Evolutionary conservation across 2,113 vertebrate species (phyloP).

Genomic region (Serinus canaria): DNA sequence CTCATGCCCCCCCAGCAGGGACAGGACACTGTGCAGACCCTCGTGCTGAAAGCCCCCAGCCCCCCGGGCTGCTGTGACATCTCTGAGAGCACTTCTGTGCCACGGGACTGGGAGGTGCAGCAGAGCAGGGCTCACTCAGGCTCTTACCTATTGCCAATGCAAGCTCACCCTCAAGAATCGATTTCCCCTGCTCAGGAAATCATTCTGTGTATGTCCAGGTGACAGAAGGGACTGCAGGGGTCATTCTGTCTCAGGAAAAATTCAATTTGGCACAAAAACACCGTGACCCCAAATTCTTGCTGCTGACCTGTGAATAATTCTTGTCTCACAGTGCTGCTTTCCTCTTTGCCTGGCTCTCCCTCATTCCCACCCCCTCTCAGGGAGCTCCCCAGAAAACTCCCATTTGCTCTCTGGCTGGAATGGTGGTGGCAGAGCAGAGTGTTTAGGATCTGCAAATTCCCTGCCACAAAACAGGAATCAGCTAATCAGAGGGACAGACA

Average conservation of each 20-base stretch:
- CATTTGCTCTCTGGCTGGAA: not conserved
- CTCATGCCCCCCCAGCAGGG: accelerated
- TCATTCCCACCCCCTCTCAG: accelerated
- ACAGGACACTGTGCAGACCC: accelerated
- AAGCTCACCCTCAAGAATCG: not conserved
- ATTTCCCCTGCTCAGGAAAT: not conserved
- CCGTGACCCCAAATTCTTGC: not conserved
- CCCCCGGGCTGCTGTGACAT: not conserved
- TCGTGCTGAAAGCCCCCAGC: accelerated
- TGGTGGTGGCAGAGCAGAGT: not conserved
- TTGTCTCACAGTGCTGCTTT: not conserved
- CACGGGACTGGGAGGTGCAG: not conserved
- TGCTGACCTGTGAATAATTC: not conserved
- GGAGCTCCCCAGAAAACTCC: not conserved
- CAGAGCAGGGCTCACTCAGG: not conserved
- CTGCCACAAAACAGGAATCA: not conserved
- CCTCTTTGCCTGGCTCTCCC: not conserved
- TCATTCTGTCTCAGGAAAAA: not conserved
- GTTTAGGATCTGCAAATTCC: not conserved
- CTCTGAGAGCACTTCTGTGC: accelerated
- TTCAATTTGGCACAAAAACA: not conserved
- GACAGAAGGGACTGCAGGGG: not conserved
- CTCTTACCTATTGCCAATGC: not conserved
- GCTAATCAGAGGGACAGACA: not conserved
- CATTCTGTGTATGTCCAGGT: accelerated